phyloP scores from a whole-genome alignment of 1,140 invertebrate genomes.

The Nomia melanderi region DNA sequence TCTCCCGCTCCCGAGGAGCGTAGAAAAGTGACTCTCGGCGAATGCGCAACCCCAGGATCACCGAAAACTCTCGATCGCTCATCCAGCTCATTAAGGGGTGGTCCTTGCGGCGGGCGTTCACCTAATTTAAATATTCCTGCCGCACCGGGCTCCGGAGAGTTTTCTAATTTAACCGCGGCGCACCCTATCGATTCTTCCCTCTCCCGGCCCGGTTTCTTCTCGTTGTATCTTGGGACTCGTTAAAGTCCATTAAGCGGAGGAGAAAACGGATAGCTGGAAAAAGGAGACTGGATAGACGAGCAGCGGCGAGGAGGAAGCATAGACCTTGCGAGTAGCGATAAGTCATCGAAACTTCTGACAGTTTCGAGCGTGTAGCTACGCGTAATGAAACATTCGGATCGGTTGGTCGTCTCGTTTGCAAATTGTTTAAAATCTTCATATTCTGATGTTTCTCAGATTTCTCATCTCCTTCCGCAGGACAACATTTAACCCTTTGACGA shows the following conservation, averaged over 20 bases:
- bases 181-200: slow-evolving; percentile 31
- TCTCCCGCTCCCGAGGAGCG: slow-evolving; percentile 10
- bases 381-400: too few species aligned
- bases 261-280: slow-evolving; percentile 26
- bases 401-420: too few species aligned
- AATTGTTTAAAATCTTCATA: too few species aligned
- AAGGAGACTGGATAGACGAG: background rate
- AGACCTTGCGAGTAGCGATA: too few species aligned
- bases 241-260: slow-evolving; percentile 57
- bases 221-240: slow-evolving; percentile 45
- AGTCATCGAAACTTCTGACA: too few species aligned
- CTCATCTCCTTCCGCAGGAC: too few species aligned
- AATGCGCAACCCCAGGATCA: slow-evolving; percentile 30
- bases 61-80: slow-evolving; percentile 60
- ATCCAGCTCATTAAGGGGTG: slow-evolving; percentile 59
- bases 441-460: too few species aligned
- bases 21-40: background rate
- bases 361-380: too few species aligned
- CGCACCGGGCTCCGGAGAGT: slow-evolving; percentile 45
- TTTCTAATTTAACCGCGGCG: slow-evolving; percentile 65
- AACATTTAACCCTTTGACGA: too few species aligned
- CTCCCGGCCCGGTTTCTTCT: background rate
- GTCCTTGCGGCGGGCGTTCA: slow-evolving; percentile 43
- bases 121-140: slow-evolving; percentile 63
- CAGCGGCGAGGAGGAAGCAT: too few species aligned